Evolutionary conservation across 2,888 invertebrate genomes (phyloP).

Genomic region (Meghimatium bilineatum): DNA sequence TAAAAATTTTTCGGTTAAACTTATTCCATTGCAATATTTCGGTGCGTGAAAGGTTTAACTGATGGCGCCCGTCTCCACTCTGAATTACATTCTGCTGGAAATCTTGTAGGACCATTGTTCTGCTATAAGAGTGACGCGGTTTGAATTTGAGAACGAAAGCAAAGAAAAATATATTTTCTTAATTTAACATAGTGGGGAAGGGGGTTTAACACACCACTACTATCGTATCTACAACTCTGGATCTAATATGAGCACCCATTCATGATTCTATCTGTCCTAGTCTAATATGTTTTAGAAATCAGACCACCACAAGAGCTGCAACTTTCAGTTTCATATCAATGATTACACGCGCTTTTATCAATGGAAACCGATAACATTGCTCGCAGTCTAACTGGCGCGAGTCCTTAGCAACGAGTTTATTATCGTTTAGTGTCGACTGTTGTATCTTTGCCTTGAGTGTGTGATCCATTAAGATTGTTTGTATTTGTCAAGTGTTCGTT

Average conservation of each 20-base stretch:
- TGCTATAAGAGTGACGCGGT: too few relatives aligned
- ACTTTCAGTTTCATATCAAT: background rate
- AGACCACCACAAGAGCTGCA: background rate
- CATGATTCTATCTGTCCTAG: background rate
- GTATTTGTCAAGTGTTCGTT: background rate
- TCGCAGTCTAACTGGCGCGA: background rate
- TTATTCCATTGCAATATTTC: too few relatives aligned
- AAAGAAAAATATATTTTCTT: too few relatives aligned
- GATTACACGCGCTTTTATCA: background rate
- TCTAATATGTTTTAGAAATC: background rate
- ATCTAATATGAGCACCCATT: background rate
- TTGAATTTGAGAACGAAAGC: too few relatives aligned
- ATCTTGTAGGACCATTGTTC: too few relatives aligned
- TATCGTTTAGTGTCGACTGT: background rate
- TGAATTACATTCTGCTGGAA: too few relatives aligned
- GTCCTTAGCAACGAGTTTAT: background rate
- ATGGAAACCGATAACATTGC: background rate
- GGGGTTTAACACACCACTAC: too few relatives aligned
- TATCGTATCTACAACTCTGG: too few relatives aligned
- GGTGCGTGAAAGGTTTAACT: too few relatives aligned
- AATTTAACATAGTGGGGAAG: too few relatives aligned
- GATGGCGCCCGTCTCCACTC: too few relatives aligned
- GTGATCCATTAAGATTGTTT: background rate
- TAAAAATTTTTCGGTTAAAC: too few relatives aligned
- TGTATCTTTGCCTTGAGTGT: background rate